Evolutionary conservation across 2,797 vertebrate species (phyloP).

Genomic region (Lutjanus argentimaculatus): DNA sequence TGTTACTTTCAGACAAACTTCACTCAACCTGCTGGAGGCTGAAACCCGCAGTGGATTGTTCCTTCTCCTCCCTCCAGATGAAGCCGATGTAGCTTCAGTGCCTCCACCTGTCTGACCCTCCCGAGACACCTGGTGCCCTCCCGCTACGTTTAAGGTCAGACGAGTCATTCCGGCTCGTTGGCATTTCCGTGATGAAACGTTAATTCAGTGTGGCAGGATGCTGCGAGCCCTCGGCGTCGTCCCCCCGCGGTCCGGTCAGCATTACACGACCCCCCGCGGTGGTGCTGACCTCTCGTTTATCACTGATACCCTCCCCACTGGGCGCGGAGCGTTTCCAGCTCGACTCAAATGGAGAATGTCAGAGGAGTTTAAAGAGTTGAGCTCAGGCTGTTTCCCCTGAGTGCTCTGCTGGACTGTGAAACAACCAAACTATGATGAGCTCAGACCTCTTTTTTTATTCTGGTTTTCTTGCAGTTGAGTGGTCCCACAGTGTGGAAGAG

Average conservation of each 20-base stretch:
- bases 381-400: constrained; percentile 25
- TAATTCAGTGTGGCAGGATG: constrained; percentile 39
- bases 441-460: neutral
- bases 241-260: constrained; percentile 21
- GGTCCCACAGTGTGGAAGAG: neutral
- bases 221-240: neutral
- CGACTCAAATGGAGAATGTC: constrained; percentile 41
- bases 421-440: constrained; percentile 8
- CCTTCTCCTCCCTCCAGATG: neutral
- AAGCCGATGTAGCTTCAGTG: neutral
- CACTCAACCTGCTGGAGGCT: constrained; percentile 22
- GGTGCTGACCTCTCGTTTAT: constrained; percentile 60
- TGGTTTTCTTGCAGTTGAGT: constrained; percentile 6
- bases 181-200: neutral
- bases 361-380: constrained; percentile 51
- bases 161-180: neutral
- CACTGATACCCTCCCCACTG: constrained; percentile 54
- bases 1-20: constrained; percentile 11
- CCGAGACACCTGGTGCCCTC: constrained; percentile 6
- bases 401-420: constrained; percentile 48
- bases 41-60: neutral
- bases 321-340: constrained; percentile 35
- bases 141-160: constrained; percentile 16
- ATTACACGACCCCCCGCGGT: constrained; percentile 23
- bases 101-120: constrained; percentile 37